Evolutionary conservation across 2,113 vertebrate genomes (phyloP).

Genomic region (Vimba vimba): DNA sequence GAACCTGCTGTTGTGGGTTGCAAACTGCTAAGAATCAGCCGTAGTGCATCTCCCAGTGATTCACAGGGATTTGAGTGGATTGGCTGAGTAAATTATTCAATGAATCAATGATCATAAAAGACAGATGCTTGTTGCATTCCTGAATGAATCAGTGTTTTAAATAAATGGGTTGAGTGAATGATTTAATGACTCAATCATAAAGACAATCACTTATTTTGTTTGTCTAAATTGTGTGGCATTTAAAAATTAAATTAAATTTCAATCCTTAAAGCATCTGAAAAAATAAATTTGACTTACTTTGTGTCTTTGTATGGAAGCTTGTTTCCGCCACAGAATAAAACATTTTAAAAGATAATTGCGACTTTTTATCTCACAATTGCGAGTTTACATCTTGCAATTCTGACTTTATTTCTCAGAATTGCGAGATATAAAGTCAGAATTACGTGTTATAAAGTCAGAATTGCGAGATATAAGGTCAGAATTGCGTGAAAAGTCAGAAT

Average conservation of each 20-base stretch:
- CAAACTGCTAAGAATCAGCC: neutral
- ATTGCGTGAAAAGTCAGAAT: no score
- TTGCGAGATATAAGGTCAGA: no score
- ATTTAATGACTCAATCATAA: neutral
- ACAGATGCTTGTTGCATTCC: neutral
- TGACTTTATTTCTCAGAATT: no score
- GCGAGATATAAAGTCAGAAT: no score
- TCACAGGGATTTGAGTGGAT: neutral
- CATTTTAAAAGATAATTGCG: no score
- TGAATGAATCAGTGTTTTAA: neutral
- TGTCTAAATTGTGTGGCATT: neutral
- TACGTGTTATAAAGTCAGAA: no score
- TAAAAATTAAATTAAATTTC: neutral
- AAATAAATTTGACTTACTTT: neutral
- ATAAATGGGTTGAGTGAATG: neutral
- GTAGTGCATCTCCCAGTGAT: neutral
- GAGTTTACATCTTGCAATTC: no score
- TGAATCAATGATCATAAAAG: neutral
- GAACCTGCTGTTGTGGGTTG: neutral
- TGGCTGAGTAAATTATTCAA: no score
- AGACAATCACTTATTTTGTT: neutral
- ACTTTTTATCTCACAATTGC: no score
- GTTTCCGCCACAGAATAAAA: no score
- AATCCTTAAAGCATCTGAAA: neutral
- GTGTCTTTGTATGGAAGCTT: no score